These are phyloP conservation scores for Drosophila fuyamai DNA, from an alignment of 1,140 invertebrate species.

Conservation along the genomic window DNA sequence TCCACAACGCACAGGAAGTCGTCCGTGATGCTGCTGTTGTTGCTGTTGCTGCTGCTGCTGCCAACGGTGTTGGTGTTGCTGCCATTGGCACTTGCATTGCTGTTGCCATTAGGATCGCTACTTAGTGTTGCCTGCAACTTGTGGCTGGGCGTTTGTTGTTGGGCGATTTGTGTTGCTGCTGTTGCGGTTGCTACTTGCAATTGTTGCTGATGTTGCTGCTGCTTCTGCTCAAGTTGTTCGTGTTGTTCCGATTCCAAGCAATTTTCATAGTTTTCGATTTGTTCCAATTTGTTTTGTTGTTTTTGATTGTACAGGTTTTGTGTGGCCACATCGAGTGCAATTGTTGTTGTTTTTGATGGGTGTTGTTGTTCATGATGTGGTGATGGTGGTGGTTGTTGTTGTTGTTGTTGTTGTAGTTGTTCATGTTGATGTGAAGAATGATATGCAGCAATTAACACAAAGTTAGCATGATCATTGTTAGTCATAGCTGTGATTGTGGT, in stretches of 20 bases:
- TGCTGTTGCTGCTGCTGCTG: conserved; percentile 5
- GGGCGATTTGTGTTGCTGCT: conserved; percentile 47
- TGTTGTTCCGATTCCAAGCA: conserved; percentile 68
- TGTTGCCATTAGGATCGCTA: conserved; percentile 52
- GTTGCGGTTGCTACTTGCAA: not conserved
- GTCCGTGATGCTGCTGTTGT: conserved; percentile 47
- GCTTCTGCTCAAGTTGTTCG: conserved; percentile 40
- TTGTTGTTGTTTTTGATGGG: conserved; percentile 51
- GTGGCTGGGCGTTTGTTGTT: conserved; percentile 63
- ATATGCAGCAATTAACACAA: conserved; percentile 83
- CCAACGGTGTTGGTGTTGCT: conserved; percentile 25
- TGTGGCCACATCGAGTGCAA: conserved; percentile 78
- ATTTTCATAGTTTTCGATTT: conserved; percentile 84
- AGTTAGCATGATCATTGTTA: conserved; percentile 80
- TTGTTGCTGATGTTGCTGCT: conserved; percentile 24
- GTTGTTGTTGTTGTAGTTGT: conserved; percentile 65
- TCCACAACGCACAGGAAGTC: conserved; percentile 69
- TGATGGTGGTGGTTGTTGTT: conserved; percentile 44
- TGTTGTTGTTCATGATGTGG: conserved; percentile 53
- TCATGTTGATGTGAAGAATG: conserved; percentile 83
- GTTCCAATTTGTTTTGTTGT: conserved; percentile 83
- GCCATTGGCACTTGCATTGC: conserved; percentile 25
- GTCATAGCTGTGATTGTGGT: conserved; percentile 54
- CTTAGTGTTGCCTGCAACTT: conserved; percentile 48
- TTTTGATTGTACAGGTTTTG: conserved; percentile 83